Conservation (phyloP, 2,888 invertebrate genomes). For the Neria commutata region DNA sequence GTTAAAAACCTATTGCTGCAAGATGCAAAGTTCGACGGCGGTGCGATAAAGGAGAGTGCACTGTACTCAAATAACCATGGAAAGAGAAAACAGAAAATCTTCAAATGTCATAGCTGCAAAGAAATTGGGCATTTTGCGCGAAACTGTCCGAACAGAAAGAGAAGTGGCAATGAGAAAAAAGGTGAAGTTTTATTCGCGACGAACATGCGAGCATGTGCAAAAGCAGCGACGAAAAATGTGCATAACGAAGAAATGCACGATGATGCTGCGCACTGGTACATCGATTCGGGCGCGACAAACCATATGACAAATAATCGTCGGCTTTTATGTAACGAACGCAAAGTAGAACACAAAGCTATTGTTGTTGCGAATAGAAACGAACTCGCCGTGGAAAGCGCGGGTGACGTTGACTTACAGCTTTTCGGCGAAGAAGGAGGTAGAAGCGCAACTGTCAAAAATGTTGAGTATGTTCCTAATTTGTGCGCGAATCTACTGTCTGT, state of each 20-base stretch:
- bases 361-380: conserved; percentile 24
- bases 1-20: conserved; percentile 26
- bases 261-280: conserved; percentile 20
- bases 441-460: conserved; percentile 18
- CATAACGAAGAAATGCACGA: too few relatives aligned
- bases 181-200: conserved; percentile 21
- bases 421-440: background rate
- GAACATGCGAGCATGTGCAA: too few relatives aligned
- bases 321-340: conserved; percentile 5
- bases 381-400: conserved; percentile 20
- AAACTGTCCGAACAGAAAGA: conserved; percentile 24
- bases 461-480: conserved; percentile 9
- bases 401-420: conserved; percentile 17
- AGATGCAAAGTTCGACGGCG: conserved; percentile 26
- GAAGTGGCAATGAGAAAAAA: background rate
- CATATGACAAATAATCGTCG: conserved; percentile 21
- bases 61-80: conserved; percentile 15
- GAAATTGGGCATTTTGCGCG: conserved; percentile 23
- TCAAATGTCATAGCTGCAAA: conserved; percentile 23
- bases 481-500: background rate
- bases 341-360: conserved; percentile 15
- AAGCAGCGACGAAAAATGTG: too few relatives aligned
- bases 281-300: conserved; percentile 24
- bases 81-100: too few relatives aligned
- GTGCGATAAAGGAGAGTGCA: conserved; percentile 17